phyloP scores from a whole-genome alignment of 1,140 invertebrate genomes.

The Caenorhabditis briggsae region DNA sequence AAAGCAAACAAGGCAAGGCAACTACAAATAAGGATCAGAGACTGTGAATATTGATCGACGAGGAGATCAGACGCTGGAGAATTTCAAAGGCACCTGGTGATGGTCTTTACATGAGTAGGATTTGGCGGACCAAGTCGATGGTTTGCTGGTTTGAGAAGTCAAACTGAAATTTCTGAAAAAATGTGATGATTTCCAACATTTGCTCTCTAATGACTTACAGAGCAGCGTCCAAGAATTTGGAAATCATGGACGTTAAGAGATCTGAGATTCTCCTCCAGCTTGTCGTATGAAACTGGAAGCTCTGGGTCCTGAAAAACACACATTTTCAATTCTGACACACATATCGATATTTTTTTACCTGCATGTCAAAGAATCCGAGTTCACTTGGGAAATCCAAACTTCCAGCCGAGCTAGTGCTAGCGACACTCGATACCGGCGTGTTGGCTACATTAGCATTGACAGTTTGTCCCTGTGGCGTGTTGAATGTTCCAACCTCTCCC shows the following conservation, averaged over 20 bases:
- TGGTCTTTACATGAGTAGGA: slow-evolving; percentile 17
- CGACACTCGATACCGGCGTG: neutral
- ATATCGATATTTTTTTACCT: neutral
- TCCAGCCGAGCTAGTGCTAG: slow-evolving; percentile 26
- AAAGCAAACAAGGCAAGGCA: neutral
- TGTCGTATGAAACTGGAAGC: slow-evolving; percentile 16
- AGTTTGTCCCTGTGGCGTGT: slow-evolving; percentile 16
- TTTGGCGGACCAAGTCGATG: slow-evolving; percentile 36
- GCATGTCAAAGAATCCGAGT: slow-evolving; percentile 37
- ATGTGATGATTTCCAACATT: neutral
- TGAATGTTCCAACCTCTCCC: slow-evolving; percentile 5
- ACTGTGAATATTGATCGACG: neutral
- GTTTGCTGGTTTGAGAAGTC: slow-evolving; percentile 49
- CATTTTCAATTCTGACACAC: neutral
- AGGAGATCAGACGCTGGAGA: slow-evolving; percentile 19
- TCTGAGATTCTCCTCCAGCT: slow-evolving; percentile 17
- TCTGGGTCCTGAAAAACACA: slow-evolving; percentile 7
- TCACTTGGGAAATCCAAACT: slow-evolving; percentile 38
- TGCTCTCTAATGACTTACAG: neutral
- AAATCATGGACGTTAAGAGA: slow-evolving; percentile 30
- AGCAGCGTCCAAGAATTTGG: slow-evolving; percentile 34
- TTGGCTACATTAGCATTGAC: neutral
- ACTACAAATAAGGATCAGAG: neutral
- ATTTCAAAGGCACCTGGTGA: too few species aligned
- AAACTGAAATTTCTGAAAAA: neutral